Evolutionary conservation across 2,888 invertebrate species (phyloP).

Genomic region (Pimpla rufipes): DNA sequence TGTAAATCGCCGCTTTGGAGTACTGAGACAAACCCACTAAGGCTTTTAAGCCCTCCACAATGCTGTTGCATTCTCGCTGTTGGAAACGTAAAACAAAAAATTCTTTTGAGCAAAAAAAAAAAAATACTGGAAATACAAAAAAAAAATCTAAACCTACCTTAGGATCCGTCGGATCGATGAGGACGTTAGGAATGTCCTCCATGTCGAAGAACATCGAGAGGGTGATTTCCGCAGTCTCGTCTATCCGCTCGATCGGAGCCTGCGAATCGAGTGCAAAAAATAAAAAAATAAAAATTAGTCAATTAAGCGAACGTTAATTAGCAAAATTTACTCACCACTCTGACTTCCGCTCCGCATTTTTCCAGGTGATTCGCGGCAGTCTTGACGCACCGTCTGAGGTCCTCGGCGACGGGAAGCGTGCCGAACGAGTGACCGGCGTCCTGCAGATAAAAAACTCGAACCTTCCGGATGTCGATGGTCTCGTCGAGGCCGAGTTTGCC

Average conservation of each 20-base stretch:
- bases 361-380: slow-evolving; percentile 86
- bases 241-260: slow-evolving; percentile 86
- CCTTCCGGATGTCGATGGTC: slow-evolving; percentile 85
- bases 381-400: slow-evolving; percentile 86
- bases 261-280: slow-evolving; percentile 76
- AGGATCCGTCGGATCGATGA: slow-evolving; percentile 86
- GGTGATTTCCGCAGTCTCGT: slow-evolving; percentile 86
- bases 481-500: slow-evolving; percentile 86
- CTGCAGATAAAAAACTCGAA: slow-evolving; percentile 89
- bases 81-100: background rate
- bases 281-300: background rate
- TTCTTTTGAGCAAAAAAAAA: background rate
- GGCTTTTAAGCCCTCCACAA: slow-evolving; percentile 81
- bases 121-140: background rate
- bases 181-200: slow-evolving; percentile 87
- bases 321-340: slow-evolving; percentile 81
- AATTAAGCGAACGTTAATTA: slow-evolving; percentile 18
- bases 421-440: slow-evolving; percentile 87
- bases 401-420: slow-evolving; percentile 86
- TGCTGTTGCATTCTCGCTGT: slow-evolving; percentile 78
- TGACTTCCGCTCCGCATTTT: slow-evolving; percentile 84
- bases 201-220: slow-evolving; percentile 86
- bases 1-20: slow-evolving; percentile 80
- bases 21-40: slow-evolving; percentile 83
- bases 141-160: slow-evolving; percentile 83